Base-by-base conservation (phyloP, 2,888 invertebrate genomes). In the Cyrtodaria siliqua region DNA sequence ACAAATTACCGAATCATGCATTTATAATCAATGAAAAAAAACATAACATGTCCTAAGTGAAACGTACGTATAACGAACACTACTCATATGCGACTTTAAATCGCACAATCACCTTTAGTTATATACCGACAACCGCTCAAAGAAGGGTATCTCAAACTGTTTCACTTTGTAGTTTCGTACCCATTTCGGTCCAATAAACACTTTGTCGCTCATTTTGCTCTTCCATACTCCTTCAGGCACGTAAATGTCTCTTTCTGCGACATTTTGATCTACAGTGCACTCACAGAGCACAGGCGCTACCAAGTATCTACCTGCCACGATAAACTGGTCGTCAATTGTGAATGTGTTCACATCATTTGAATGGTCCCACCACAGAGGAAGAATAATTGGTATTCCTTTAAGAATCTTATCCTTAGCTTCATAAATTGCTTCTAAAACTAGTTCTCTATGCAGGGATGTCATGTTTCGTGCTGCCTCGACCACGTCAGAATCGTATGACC, bases 401-500 rank as follows among this genome's bases (percentile, higher is more conserved):
- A 61, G 57, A 23, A 86, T 74, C 24, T 87, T 80, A 4, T 68
- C 95, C 2, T 96, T 95, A 91, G 96, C 96, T 86, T 96, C 96
- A 83, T 96, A 95, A 26, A 98, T 94, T 29, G 96, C 93, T 0
- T 96, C 96, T 8, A 96, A 96, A 0, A 97, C 95, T 23, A 66
- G 49, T 14, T 71, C 47, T 40, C 47, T 52, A 40, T 84, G 85
- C 18, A 79, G 57, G 20, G 47, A 42, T 4, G 80, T 63, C 24
- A 80, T 38, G 38, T 80, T 83, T 61, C 55, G 60, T 18, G 84
- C 74, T 12, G 72, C 52, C 9, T 78, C 56, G 2, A 87, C 63
- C 14, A 77, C 71, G 91, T 94, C 87, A 95, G 95, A 89, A 96
- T 96, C 96, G 87, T 97, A 98, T 90, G 96, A 96, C 89, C 96